Conservation (phyloP, 2,113 vertebrate genomes). For the Hippopotamus amphibius region DNA sequence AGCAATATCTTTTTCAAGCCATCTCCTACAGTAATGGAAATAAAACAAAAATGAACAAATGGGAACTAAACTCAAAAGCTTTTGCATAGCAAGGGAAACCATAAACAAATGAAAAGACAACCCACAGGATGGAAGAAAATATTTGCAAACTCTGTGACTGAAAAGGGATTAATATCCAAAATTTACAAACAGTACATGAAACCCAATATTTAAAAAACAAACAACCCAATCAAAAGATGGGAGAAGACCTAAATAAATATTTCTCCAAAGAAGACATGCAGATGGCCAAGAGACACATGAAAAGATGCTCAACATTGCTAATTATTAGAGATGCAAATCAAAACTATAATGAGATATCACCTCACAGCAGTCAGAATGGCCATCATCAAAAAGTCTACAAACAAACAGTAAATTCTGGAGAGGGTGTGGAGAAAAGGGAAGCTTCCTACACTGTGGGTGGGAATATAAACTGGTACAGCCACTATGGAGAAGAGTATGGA, state of each 20-base stretch:
- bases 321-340: neutral
- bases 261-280: neutral
- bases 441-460: neutral
- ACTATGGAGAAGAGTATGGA: neutral
- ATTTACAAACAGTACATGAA: neutral
- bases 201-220: neutral
- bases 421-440: neutral
- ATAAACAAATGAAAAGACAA: neutral
- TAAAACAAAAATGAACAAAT: neutral
- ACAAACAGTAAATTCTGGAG: neutral
- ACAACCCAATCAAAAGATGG: too few relatives aligned
- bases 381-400: neutral
- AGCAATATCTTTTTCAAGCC: neutral
- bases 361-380: neutral
- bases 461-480: neutral
- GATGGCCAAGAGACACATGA: neutral
- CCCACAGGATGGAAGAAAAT: neutral
- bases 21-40: neutral
- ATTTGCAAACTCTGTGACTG: neutral
- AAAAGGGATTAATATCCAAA: neutral
- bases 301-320: neutral
- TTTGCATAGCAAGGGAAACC: neutral
- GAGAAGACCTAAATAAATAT: neutral
- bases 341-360: neutral
- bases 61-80: neutral